A percentile compares a stretch with the other conserved stretches of the same genome.
Conservation (phyloP, 2,797 vertebrate species). For the Takifugu rubripes region DNA sequence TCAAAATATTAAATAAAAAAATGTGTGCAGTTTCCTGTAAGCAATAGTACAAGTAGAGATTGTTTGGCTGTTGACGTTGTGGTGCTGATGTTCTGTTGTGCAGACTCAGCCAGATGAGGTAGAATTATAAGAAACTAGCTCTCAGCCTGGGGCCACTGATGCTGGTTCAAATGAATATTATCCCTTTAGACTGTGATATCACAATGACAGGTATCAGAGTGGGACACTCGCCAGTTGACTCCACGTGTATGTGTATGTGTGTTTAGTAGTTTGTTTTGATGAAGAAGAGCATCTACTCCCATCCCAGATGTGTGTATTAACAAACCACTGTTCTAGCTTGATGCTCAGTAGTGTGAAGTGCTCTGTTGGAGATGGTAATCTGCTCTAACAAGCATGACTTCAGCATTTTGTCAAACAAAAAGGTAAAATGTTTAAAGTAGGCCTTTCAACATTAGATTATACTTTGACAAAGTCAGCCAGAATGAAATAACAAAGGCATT, state of each 20-base stretch:
- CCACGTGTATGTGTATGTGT: conserved; percentile 12
- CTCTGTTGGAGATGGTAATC: conserved; percentile 7
- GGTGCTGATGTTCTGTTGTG: conserved; percentile 63
- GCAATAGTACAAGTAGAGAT: too few relatives aligned
- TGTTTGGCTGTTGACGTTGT: conserved; percentile 32
- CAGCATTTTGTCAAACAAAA: conserved; percentile 12
- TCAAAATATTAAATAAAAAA: background rate
- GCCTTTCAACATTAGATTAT: background rate
- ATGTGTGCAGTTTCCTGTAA: too few relatives aligned
- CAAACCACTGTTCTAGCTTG: conserved; percentile 5
- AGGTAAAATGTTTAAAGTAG: background rate
- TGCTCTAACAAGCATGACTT: conserved; percentile 11
- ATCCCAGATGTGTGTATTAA: conserved; percentile 14
- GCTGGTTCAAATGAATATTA: conserved; percentile 91
- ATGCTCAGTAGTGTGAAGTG: conserved; percentile 3
- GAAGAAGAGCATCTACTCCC: background rate
- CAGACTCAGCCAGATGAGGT: conserved; percentile 70
- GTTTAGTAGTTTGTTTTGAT: background rate
- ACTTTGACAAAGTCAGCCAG: too few relatives aligned
- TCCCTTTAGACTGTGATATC: conserved; percentile 83
- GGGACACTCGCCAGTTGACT: conserved; percentile 12
- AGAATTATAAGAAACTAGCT: too few relatives aligned
- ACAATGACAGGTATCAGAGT: conserved; percentile 82
- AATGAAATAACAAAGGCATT: too few relatives aligned
- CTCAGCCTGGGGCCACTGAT: conserved; percentile 88